Conservation (phyloP, 2,888 invertebrate species). For the Aphodius sticticus region DNA sequence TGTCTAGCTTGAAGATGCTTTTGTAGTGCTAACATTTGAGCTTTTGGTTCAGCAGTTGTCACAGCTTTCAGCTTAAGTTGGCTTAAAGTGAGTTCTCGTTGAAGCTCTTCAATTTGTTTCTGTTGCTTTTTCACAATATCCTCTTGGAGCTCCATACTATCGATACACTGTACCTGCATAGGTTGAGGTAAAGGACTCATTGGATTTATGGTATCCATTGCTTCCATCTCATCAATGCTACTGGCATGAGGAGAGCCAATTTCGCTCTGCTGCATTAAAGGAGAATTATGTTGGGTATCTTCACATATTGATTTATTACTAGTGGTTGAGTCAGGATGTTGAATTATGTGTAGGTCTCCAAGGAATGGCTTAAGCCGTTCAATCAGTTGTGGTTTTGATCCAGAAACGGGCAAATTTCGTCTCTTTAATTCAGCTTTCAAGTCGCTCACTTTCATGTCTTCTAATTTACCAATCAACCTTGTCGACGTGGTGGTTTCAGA, state of each 20-base stretch:
- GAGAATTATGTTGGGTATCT: conserved; percentile 58
- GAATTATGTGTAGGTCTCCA: background rate
- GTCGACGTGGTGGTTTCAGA: conserved; percentile 54
- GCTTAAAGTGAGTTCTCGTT: conserved; percentile 80
- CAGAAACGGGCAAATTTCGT: conserved; percentile 93
- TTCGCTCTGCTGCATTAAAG: conserved; percentile 59
- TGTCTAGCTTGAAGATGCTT: conserved; percentile 54
- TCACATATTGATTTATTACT: conserved; percentile 42
- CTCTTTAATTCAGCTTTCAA: conserved; percentile 93
- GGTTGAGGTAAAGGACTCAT: conserved; percentile 57
- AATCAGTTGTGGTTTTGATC: conserved; percentile 93
- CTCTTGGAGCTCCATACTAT: conserved; percentile 53
- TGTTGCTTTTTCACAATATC: conserved; percentile 86
- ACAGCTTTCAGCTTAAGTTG: conserved; percentile 79
- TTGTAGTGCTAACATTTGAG: conserved; percentile 52
- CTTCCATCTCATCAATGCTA: conserved; percentile 50
- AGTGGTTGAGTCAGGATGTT: conserved; percentile 44
- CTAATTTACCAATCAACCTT: conserved; percentile 74
- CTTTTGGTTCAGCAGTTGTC: conserved; percentile 55
- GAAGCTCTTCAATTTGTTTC: conserved; percentile 86
- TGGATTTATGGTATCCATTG: conserved; percentile 62
- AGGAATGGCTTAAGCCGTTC: conserved; percentile 80
- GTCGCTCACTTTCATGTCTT: conserved; percentile 97
- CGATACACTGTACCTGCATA: conserved; percentile 34
- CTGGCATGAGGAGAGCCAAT: conserved; percentile 52